These are phyloP conservation scores for Drosophila neutralis DNA, from an alignment of 2,888 invertebrate species.

Conservation along the genomic window DNA sequence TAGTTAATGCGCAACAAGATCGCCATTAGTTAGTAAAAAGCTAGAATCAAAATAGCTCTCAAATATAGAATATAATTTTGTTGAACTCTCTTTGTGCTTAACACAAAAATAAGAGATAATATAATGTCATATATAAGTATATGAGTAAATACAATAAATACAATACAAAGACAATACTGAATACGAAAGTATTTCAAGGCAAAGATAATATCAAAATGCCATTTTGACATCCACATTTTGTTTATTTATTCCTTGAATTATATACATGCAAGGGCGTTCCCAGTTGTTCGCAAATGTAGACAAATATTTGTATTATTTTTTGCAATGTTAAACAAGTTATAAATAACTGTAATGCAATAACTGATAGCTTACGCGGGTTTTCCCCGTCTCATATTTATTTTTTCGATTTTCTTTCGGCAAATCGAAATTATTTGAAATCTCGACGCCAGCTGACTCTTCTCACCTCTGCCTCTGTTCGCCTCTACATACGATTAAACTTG, in stretches of 20 bases:
- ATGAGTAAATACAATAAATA: background rate
- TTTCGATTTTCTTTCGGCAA: background rate
- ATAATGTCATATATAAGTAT: background rate
- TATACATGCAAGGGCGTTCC: background rate
- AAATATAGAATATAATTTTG: background rate
- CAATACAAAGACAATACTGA: background rate
- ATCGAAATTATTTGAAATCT: background rate
- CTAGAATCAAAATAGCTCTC: background rate
- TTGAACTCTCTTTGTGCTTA: background rate
- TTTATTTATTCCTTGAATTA: background rate
- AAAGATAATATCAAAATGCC: background rate
- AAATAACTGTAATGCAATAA: background rate
- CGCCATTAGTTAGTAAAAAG: background rate
- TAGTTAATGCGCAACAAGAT: background rate
- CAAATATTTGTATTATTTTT: background rate
- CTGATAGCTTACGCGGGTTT: too few relatives aligned
- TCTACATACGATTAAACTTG: background rate
- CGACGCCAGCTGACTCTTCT: background rate
- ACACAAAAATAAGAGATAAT: background rate
- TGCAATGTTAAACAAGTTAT: background rate
- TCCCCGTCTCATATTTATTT: background rate
- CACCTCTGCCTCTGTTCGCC: background rate
- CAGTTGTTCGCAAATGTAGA: background rate
- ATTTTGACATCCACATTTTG: background rate
- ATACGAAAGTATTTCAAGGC: background rate